A percentile compares a stretch with the other conserved stretches of the same genome.
These are phyloP conservation scores for Aporophyla lueneburgensis DNA, from an alignment of 2,888 invertebrate species.

Conservation along the genomic window DNA sequence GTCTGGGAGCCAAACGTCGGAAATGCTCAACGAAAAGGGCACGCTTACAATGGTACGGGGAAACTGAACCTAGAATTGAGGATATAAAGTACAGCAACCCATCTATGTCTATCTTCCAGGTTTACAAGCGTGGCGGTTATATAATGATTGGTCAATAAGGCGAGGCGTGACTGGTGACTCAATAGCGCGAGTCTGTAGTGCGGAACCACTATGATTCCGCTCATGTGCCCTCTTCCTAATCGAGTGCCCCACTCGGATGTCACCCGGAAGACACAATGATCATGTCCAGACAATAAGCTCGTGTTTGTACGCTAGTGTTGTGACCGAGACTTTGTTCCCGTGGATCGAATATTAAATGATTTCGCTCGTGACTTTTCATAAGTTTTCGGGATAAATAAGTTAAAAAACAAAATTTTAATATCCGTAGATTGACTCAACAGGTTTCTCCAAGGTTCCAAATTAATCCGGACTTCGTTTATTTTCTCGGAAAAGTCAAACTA, in stretches of 20 bases:
- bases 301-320: slow-evolving; percentile 40
- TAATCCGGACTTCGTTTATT: slow-evolving; percentile 20
- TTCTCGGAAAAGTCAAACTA: slow-evolving; percentile 7
- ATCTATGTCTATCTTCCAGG: not conserved
- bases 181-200: slow-evolving; percentile 26
- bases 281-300: slow-evolving; percentile 56
- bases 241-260: slow-evolving; percentile 50
- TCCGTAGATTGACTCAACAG: slow-evolving; percentile 7
- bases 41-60: not conserved
- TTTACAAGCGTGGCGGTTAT: slow-evolving; percentile 30
- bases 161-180: slow-evolving; percentile 49
- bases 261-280: slow-evolving; percentile 59
- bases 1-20: too few species aligned
- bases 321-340: slow-evolving; percentile 11
- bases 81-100: not conserved
- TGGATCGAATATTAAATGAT: slow-evolving; percentile 30
- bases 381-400: slow-evolving; percentile 20
- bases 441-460: not conserved
- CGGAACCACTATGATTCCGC: slow-evolving; percentile 48
- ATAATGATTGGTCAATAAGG: slow-evolving; percentile 39
- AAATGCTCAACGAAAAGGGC: too few species aligned
- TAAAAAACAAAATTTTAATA: slow-evolving; percentile 27
- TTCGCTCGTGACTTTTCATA: slow-evolving; percentile 13
- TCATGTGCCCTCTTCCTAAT: slow-evolving; percentile 54
- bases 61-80: slow-evolving; percentile 6